Evolutionary conservation across 2,888 invertebrate species (phyloP).

Genomic region (Neuroscelio doddi): DNA sequence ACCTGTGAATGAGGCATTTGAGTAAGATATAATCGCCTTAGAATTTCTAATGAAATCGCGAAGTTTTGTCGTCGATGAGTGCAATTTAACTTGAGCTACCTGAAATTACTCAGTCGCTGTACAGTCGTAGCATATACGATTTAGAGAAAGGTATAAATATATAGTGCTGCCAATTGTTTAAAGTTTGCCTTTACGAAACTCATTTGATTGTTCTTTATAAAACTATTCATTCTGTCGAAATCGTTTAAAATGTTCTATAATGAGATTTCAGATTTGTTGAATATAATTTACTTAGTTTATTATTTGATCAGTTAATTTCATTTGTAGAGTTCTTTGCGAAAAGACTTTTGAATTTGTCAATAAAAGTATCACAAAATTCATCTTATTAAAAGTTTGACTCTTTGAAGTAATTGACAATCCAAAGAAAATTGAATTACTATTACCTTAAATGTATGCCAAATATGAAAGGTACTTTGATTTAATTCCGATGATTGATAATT

Average conservation of each 20-base stretch:
- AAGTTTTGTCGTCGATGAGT: conserved; percentile 17
- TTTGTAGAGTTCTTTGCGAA: no score
- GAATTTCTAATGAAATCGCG: conserved; percentile 24
- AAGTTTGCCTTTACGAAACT: conserved; percentile 4
- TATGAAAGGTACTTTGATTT: no score
- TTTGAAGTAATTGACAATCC: no score
- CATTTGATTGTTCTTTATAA: conserved; percentile 7
- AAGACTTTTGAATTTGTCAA: no score
- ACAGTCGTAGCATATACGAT: no score
- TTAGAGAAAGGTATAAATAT: no score
- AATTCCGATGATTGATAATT: no score
- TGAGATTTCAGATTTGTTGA: conserved; percentile 3
- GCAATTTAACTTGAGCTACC: conserved; percentile 14
- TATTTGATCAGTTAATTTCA: not conserved
- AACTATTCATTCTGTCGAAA: conserved; percentile 7
- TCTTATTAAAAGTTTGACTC: no score
- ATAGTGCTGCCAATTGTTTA: not conserved
- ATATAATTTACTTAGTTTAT: not conserved
- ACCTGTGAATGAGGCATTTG: conserved; percentile 14
- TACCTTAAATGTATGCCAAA: no score
- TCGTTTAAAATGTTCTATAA: conserved; percentile 1
- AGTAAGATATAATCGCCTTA: conserved; percentile 18
- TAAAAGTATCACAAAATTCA: no score
- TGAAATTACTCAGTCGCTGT: conserved; percentile 2
- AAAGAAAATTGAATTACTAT: no score